These are phyloP conservation scores for Doryteuthis pealeii DNA, from an alignment of 1,140 invertebrate species.

Conservation along the genomic window DNA sequence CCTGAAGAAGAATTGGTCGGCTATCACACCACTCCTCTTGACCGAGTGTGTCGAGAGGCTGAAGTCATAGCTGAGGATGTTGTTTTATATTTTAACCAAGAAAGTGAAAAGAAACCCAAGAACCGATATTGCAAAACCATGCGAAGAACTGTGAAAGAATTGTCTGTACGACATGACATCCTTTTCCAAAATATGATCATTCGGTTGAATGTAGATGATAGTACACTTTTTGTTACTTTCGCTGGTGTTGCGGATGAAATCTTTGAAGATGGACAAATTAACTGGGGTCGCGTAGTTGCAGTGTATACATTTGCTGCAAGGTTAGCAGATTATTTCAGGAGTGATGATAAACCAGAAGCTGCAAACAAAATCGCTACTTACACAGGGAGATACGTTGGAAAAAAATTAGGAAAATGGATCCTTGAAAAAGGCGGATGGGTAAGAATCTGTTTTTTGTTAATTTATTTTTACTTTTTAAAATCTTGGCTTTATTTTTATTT, in stretches of 20 bases:
- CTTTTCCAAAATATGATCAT: constrained; percentile 68
- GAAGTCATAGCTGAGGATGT: constrained; percentile 50
- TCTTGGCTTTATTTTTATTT: not conserved
- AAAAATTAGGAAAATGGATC: constrained; percentile 59
- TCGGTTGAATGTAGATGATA: constrained; percentile 63
- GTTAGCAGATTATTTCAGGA: constrained; percentile 62
- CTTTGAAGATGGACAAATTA: constrained; percentile 63
- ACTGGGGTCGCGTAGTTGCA: constrained; percentile 68
- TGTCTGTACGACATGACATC: constrained; percentile 65
- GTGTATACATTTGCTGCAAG: constrained; percentile 68
- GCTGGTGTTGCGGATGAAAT: constrained; percentile 66
- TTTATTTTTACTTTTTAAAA: no score
- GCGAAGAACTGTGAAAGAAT: constrained; percentile 53
- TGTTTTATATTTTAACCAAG: constrained; percentile 36
- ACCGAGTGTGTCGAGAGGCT: constrained; percentile 47
- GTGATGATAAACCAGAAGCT: constrained; percentile 58
- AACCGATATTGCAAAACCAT: constrained; percentile 55
- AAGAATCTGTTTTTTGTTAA: constrained; percentile 31
- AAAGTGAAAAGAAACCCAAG: constrained; percentile 35
- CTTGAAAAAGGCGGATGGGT: constrained; percentile 62
- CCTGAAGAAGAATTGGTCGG: constrained; percentile 41
- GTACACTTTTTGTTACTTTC: constrained; percentile 65
- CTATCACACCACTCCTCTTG: constrained; percentile 36
- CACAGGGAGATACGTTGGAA: constrained; percentile 59
- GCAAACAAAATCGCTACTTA: constrained; percentile 56